phyloP scores from a whole-genome alignment of 2,113 vertebrate species.

The Spea bombifrons region DNA sequence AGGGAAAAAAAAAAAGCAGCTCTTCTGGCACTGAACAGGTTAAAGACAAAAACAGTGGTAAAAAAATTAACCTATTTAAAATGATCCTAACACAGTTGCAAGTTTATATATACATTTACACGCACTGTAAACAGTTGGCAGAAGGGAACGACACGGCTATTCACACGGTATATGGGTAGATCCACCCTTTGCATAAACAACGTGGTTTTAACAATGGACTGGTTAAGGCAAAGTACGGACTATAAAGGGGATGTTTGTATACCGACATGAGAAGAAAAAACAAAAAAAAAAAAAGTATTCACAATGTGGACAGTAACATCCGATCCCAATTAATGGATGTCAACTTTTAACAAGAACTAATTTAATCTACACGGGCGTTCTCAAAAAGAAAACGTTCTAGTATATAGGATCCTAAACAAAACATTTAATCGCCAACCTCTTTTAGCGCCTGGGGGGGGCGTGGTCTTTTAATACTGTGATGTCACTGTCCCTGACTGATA shows the following conservation, averaged over 20 bases:
- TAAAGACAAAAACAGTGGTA: background rate
- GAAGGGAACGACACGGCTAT: constrained; percentile 6
- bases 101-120: background rate
- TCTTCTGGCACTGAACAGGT: background rate
- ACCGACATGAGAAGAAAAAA: no score
- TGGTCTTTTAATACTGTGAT: background rate
- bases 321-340: background rate
- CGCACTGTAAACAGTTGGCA: background rate
- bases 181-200: constrained; percentile 7
- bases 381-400: constrained; percentile 5
- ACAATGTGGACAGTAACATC: background rate
- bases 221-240: constrained; percentile 14
- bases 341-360: background rate
- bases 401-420: constrained; percentile 7
- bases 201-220: background rate
- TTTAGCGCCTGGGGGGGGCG: background rate
- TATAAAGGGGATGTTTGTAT: background rate
- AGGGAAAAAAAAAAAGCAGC: no score
- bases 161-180: background rate
- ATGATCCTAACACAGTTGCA: constrained; percentile 1
- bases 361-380: background rate
- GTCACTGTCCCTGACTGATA: background rate
- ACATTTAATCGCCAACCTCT: background rate
- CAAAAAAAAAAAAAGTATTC: background rate
- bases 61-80: background rate